Evolutionary conservation across 2,888 invertebrate genomes (phyloP).

Genomic region (Ochropleura leucogaster): DNA sequence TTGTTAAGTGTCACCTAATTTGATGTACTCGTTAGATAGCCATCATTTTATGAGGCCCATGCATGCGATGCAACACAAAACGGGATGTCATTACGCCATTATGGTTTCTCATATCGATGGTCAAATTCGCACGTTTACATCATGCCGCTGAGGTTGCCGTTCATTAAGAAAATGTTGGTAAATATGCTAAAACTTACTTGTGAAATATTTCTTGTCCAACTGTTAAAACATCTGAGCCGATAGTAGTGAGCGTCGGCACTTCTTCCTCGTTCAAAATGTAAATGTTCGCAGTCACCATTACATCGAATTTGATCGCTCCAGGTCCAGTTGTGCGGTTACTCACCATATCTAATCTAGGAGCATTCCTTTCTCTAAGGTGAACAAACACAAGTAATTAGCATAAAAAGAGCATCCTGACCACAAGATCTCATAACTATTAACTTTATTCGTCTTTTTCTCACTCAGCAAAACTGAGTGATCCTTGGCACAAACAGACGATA

Average conservation of each 20-base stretch:
- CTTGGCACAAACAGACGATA: background rate
- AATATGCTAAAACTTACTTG: slow-evolving; percentile 75
- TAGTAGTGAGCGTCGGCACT: slow-evolving; percentile 93
- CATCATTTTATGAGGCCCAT: slow-evolving; percentile 25
- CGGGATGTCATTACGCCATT: slow-evolving; percentile 19
- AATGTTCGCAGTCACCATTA: slow-evolving; percentile 89
- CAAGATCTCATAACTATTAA: too few species aligned
- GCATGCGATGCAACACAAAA: slow-evolving; percentile 35
- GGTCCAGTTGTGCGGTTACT: slow-evolving; percentile 92
- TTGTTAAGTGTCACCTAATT: slow-evolving; percentile 47
- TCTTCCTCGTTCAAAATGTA: slow-evolving; percentile 93
- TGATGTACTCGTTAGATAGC: slow-evolving; percentile 58
- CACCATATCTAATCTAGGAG: slow-evolving; percentile 89
- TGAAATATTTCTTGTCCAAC: slow-evolving; percentile 91
- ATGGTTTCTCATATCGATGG: slow-evolving; percentile 16
- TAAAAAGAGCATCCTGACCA: background rate
- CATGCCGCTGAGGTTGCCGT: background rate
- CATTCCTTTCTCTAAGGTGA: slow-evolving; percentile 78
- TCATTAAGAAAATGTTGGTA: background rate
- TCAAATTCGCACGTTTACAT: background rate
- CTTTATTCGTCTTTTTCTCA: too few species aligned
- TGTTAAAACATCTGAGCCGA: slow-evolving; percentile 91
- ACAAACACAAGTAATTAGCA: background rate
- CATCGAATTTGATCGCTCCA: slow-evolving; percentile 89
- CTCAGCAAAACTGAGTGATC: too few species aligned